Conservation (phyloP, 2,888 invertebrate genomes). For the Bombylius major region DNA sequence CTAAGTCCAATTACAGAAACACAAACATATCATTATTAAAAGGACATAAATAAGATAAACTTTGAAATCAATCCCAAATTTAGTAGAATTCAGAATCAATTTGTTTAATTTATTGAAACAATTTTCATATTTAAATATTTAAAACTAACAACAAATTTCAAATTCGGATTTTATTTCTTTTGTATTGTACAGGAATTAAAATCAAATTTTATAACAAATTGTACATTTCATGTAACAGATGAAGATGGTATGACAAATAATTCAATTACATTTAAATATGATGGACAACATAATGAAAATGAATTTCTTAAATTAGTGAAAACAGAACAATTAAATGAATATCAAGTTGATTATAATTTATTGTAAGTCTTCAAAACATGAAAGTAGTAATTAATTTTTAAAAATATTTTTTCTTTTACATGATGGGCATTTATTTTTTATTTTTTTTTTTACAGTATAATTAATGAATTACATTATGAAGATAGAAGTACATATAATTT, state of each 20-base stretch:
- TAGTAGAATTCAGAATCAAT: too few relatives aligned
- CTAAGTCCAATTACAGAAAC: too few relatives aligned
- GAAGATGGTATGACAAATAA: slow-evolving; percentile 26
- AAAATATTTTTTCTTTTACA: neutral
- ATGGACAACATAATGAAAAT: slow-evolving; percentile 34
- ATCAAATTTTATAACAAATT: slow-evolving; percentile 18
- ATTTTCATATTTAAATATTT: too few relatives aligned
- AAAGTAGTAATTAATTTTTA: too few relatives aligned
- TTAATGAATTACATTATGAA: slow-evolving; percentile 36
- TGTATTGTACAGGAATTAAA: slow-evolving; percentile 30
- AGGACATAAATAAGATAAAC: too few relatives aligned
- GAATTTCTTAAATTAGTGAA: slow-evolving; percentile 34
- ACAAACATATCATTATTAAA: too few relatives aligned
- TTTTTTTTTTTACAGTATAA: slow-evolving; percentile 11
- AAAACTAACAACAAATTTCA: neutral
- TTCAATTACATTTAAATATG: slow-evolving; percentile 35
- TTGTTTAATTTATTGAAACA: too few relatives aligned
- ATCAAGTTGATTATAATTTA: slow-evolving; percentile 25
- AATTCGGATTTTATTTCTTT: neutral
- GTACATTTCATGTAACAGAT: slow-evolving; percentile 25
- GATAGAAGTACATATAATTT: slow-evolving; percentile 43
- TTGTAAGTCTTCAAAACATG: slow-evolving; percentile 30
- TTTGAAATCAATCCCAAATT: too few relatives aligned
- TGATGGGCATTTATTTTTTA: too few relatives aligned
- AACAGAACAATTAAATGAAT: slow-evolving; percentile 19